phyloP scores from a whole-genome alignment of 2,797 vertebrate species.

The Leptodactylus fallax region DNA sequence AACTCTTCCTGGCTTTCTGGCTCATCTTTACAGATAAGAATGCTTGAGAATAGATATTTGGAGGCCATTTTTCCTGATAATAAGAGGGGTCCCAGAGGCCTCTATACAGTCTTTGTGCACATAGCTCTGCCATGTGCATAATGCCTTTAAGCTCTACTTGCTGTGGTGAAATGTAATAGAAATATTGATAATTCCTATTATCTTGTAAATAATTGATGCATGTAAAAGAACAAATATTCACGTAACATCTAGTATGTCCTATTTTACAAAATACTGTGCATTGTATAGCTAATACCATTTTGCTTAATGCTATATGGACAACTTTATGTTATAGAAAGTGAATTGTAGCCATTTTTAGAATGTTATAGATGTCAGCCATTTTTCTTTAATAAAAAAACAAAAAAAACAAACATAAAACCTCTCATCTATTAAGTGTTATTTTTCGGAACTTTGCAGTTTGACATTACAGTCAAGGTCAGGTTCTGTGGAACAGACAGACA shows the following conservation, averaged over 20 bases:
- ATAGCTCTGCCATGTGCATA: background rate
- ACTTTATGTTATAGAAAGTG: background rate
- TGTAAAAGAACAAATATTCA: background rate
- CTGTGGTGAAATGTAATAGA: background rate
- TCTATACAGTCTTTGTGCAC: background rate
- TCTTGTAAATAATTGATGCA: background rate
- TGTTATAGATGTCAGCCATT: background rate
- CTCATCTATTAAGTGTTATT: conserved; percentile 45
- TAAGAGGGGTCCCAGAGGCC: background rate
- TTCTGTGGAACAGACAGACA: conserved; percentile 52
- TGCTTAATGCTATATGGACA: background rate
- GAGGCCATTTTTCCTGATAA: too few species aligned
- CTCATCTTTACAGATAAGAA: background rate
- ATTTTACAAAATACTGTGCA: background rate
- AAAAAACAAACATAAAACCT: background rate
- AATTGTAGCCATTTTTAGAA: background rate
- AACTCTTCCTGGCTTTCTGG: background rate
- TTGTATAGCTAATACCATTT: too few species aligned
- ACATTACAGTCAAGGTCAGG: conserved; percentile 58
- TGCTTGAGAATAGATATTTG: background rate
- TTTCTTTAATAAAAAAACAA: background rate
- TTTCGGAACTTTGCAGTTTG: conserved; percentile 48
- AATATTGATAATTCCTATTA: background rate
- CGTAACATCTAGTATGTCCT: background rate
- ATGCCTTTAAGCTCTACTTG: background rate